These are phyloP conservation scores for Balaeniceps rex DNA, from an alignment of 2,113 vertebrate genomes.

Conservation along the genomic window DNA sequence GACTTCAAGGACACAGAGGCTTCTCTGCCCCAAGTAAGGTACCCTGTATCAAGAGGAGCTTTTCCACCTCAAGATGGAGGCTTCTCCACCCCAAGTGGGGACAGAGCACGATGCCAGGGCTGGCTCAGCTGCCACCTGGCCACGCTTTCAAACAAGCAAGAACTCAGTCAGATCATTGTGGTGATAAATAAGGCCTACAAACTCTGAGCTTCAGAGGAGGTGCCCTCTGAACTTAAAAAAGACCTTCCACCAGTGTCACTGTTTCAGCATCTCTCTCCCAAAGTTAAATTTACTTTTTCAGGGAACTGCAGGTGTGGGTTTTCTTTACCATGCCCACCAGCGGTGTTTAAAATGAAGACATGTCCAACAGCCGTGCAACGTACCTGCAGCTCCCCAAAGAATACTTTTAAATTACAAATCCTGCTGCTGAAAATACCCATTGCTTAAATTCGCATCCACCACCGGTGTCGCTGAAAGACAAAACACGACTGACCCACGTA, in stretches of 20 bases:
- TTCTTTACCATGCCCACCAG: neutral
- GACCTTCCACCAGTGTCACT: neutral
- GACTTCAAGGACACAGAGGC: no score
- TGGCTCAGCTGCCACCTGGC: neutral
- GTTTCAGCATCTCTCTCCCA: neutral
- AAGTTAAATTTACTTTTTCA: neutral
- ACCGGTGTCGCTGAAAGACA: no score
- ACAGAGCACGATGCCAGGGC: no score
- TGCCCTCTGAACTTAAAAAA: neutral
- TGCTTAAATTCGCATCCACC: neutral
- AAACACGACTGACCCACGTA: neutral
- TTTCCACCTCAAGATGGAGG: neutral
- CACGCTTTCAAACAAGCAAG: no score
- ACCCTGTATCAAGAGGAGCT: neutral
- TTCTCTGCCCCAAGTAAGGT: no score
- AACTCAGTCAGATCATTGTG: accelerated
- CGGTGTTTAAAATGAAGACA: neutral
- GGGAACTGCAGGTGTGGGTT: neutral
- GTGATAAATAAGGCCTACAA: neutral
- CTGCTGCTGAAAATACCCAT: neutral
- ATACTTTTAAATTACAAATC: neutral
- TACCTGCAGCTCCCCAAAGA: no score
- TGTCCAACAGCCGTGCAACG: no score
- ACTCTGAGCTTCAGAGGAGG: neutral
- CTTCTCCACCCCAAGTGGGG: neutral